phyloP scores from a whole-genome alignment of 2,113 vertebrate genomes.

The Paramormyrops kingsleyae region DNA sequence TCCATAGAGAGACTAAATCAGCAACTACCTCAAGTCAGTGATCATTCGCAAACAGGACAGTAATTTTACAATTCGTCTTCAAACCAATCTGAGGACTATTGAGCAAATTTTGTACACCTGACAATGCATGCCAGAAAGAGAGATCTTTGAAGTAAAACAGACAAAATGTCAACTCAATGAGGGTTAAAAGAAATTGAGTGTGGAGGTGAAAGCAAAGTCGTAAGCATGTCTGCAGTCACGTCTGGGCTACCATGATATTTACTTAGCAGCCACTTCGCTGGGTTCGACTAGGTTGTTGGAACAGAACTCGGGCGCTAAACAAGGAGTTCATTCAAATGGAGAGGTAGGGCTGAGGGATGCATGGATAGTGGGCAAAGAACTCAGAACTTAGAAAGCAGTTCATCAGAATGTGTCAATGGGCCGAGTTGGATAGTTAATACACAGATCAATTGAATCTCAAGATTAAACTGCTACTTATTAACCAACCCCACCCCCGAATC shows the following conservation, averaged over 20 bases:
- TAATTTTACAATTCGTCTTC: background rate
- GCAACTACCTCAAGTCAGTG: background rate
- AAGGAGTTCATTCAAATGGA: background rate
- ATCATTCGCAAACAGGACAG: background rate
- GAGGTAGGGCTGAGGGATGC: background rate
- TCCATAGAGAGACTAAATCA: background rate
- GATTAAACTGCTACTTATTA: background rate
- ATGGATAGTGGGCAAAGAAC: background rate
- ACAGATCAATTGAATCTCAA: background rate
- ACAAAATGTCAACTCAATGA: background rate
- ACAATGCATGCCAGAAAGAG: background rate
- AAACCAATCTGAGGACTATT: background rate
- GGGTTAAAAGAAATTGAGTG: background rate
- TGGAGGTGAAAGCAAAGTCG: background rate
- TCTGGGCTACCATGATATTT: background rate
- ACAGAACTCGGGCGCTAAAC: background rate
- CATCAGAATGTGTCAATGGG: background rate
- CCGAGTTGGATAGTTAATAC: background rate
- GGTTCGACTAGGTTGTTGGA: background rate
- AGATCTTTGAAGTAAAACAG: background rate
- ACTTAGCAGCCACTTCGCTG: background rate
- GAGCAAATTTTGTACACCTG: background rate
- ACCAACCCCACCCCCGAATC: background rate
- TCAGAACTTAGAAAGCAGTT: background rate
- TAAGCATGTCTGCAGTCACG: background rate